phyloP scores from a whole-genome alignment of 2,113 vertebrate genomes.

The Promerops cafer region DNA sequence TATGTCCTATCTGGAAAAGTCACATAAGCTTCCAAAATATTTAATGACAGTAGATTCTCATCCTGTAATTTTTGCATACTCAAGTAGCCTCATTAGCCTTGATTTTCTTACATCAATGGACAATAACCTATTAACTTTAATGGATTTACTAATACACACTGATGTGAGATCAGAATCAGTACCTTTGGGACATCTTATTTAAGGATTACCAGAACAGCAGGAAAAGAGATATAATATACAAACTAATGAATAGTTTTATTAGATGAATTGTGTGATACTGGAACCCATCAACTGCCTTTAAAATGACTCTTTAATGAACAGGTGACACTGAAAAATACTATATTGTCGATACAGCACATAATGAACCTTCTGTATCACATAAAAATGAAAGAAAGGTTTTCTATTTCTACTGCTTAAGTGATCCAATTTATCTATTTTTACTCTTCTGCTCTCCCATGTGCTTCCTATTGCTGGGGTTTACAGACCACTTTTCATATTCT shows the following conservation, averaged over 20 bases:
- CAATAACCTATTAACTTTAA: conserved; percentile 44
- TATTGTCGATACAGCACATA: conserved; percentile 44
- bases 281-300: conserved; percentile 45
- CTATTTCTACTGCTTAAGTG: conserved; percentile 36
- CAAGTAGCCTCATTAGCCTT: conserved; percentile 48
- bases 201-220: conserved; percentile 21
- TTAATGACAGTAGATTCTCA: neutral
- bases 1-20: conserved; percentile 40
- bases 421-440: conserved; percentile 44
- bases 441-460: neutral
- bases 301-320: conserved; percentile 64
- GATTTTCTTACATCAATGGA: conserved; percentile 39
- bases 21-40: conserved; percentile 54
- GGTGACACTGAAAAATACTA: conserved; percentile 55
- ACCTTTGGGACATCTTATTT: conserved; percentile 24
- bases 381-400: conserved; percentile 59
- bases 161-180: conserved; percentile 35
- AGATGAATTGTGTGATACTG: conserved; percentile 12
- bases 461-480: neutral
- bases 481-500: neutral
- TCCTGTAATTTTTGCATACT: conserved; percentile 46
- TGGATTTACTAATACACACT: conserved; percentile 47
- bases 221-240: conserved; percentile 24
- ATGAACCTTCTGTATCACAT: conserved; percentile 51
- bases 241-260: conserved; percentile 50